A percentile compares a stretch with the other conserved stretches of the same genome.
These are phyloP conservation scores for Eledona agricola DNA, from an alignment of 2,888 invertebrate genomes.

Conservation along the genomic window DNA sequence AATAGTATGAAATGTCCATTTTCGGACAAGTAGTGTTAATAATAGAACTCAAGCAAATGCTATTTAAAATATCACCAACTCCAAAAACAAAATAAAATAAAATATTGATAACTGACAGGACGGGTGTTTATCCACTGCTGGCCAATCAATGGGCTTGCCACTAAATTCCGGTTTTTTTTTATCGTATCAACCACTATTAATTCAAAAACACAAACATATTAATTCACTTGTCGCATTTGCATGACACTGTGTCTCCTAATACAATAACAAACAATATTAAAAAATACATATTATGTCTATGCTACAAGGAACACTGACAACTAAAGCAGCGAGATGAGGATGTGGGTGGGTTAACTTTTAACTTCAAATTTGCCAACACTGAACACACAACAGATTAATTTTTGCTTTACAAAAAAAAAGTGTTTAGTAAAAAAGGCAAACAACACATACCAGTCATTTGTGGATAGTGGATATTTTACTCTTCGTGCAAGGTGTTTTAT, in stretches of 20 bases:
- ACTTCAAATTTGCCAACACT: slow-evolving; percentile 37
- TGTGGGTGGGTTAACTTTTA: slow-evolving; percentile 47
- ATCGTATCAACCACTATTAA: slow-evolving; percentile 20
- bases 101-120: slow-evolving; percentile 52
- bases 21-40: slow-evolving; percentile 39
- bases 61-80: slow-evolving; percentile 62
- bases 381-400: slow-evolving; percentile 35
- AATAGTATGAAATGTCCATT: slow-evolving; percentile 24
- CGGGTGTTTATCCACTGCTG: slow-evolving; percentile 60
- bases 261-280: slow-evolving; percentile 48
- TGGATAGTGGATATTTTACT: slow-evolving; percentile 14
- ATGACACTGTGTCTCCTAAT: slow-evolving; percentile 53
- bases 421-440: slow-evolving; percentile 32
- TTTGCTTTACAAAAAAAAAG: slow-evolving; percentile 30
- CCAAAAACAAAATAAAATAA: slow-evolving; percentile 50
- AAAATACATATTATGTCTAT: slow-evolving; percentile 46
- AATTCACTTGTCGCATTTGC: slow-evolving; percentile 48
- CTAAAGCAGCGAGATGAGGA: slow-evolving; percentile 55
- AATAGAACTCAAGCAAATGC: slow-evolving; percentile 53
- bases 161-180: slow-evolving; percentile 43
- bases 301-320: slow-evolving; percentile 60
- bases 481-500: slow-evolving; percentile 27
- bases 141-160: slow-evolving; percentile 48
- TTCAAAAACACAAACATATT: slow-evolving; percentile 27
- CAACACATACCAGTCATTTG: slow-evolving; percentile 19